Percentiles rank a stretch among this genome's conserved stretches.
Conservation (phyloP, 2,113 vertebrate genomes). For the Atrichornis clamosus region DNA sequence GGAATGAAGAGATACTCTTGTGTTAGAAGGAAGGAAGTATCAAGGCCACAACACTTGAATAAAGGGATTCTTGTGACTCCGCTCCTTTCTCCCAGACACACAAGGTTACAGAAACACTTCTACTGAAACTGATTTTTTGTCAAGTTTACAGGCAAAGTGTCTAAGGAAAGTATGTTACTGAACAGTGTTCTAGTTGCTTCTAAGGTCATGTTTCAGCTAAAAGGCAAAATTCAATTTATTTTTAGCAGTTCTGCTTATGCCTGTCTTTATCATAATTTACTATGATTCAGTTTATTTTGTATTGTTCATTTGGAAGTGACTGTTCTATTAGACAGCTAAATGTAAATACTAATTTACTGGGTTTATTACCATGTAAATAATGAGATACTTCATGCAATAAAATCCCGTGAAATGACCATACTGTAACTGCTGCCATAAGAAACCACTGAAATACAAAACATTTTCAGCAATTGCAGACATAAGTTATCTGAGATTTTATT, state of each 20-base stretch:
- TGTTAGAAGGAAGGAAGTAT: not conserved
- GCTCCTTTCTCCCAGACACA: not conserved
- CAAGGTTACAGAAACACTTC: not conserved
- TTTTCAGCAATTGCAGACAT: not conserved
- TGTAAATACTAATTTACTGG: not conserved
- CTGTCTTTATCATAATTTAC: not conserved
- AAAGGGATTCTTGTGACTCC: not conserved
- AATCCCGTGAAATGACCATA: not conserved
- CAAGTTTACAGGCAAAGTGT: not conserved
- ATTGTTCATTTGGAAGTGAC: not conserved
- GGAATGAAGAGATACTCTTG: not conserved
- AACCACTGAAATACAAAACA: not conserved
- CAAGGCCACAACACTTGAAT: not conserved
- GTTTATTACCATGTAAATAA: not conserved
- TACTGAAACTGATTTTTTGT: not conserved
- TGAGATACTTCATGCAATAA: not conserved
- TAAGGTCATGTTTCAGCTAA: not conserved
- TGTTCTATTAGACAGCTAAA: not conserved
- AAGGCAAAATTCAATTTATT: not conserved
- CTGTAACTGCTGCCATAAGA: not conserved
- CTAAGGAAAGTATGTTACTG: not conserved
- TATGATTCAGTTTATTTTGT: not conserved
- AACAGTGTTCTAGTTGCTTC: not conserved
- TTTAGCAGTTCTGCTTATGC: not conserved
- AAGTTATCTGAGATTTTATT: not conserved